phyloP scores from a whole-genome alignment of 53 echinoderm and acorn worm species.

The Antedon mediterranea region DNA sequence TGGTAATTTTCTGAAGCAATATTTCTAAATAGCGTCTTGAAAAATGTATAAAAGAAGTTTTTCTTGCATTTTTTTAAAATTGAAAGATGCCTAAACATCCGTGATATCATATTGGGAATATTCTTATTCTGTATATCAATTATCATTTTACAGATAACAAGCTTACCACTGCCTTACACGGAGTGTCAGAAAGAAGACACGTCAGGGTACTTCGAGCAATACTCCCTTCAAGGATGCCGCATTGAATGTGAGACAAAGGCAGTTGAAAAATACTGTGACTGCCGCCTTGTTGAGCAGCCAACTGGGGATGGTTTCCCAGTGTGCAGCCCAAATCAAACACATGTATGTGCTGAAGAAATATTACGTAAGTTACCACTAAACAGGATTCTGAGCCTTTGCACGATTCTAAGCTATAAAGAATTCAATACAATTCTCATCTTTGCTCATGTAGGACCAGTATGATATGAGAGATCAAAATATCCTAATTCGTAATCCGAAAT shows the following conservation, averaged over 20 bases:
- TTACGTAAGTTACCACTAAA: slow-evolving; percentile 36
- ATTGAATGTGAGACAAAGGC: slow-evolving; percentile 81
- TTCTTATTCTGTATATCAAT: too few species aligned
- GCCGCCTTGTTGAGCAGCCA: slow-evolving; percentile 74
- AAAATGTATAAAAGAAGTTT: too few species aligned
- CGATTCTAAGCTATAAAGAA: not conserved
- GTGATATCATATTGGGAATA: too few species aligned
- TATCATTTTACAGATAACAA: slow-evolving; percentile 48
- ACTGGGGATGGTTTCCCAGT: slow-evolving; percentile 26
- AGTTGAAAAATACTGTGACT: slow-evolving; percentile 45
- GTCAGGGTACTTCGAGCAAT: slow-evolving; percentile 46
- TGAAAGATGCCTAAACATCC: too few species aligned
- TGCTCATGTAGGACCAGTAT: too few species aligned
- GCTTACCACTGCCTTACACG: slow-evolving; percentile 45
- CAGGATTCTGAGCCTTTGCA: too few species aligned
- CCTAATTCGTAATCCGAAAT: too few species aligned
- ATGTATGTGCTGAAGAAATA: slow-evolving; percentile 58
- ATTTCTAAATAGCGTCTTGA: not conserved
- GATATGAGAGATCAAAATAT: too few species aligned
- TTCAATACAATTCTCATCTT: too few species aligned
- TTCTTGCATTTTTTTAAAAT: too few species aligned
- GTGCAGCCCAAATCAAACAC: slow-evolving; percentile 57
- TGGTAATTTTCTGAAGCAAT: too few species aligned
- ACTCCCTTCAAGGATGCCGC: slow-evolving; percentile 77
- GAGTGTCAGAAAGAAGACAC: slow-evolving; percentile 25